Evolutionary conservation across 1,140 invertebrate species (phyloP), one percentile per base, ranked within the genome.

Genomic region (Papilio helenus): DNA sequence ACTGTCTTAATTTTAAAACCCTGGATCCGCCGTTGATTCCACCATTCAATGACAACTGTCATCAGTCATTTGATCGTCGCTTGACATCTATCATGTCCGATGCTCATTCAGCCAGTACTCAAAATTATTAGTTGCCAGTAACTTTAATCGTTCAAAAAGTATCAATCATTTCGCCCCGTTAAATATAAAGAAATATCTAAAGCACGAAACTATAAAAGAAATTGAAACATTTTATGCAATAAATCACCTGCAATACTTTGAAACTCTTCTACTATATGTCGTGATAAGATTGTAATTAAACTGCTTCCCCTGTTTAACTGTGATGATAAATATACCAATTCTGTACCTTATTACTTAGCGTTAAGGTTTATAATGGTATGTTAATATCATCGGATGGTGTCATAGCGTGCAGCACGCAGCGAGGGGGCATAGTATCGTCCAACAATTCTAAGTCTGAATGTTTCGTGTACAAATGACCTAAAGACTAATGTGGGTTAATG

Each of bases 201-300:
- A 49, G 16, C 46, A 49, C 16, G 18, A 58, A 58, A 12, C 0
- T 61, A 61, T 10, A 61, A 61, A 61, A 61, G 23, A 10, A 61
- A 12, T 61, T 61, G 23, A 61, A 61, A 26, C 10, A 23, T 26
- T 61, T 23, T 12, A 29, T 68, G 26, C 34, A 68, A 68, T 68
- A 26, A 68, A 29, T 68, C 26, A 68, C 61, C 26, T 68, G 26
- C 14, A 68, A 16, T 68, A 68, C 26, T 29, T 68, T 29, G 29
- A 34, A 68, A 68, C 61, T 68, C 61, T 68, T 68, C 61, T 34
- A 16, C 61, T 29, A 18, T 65, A 5, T 68, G 61, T 68, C 61
- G 61, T 68, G 61, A 68, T 68, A 68, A 68, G 61, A 68, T 68
- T 68, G 61, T 68, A 68, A 68, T 68, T 68, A 68, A 68, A 68